Evolutionary conservation across 2,797 vertebrate genomes (phyloP), one percentile per base, ranked within the genome.

Genomic region (Buphagus erythrorhynchus): DNA sequence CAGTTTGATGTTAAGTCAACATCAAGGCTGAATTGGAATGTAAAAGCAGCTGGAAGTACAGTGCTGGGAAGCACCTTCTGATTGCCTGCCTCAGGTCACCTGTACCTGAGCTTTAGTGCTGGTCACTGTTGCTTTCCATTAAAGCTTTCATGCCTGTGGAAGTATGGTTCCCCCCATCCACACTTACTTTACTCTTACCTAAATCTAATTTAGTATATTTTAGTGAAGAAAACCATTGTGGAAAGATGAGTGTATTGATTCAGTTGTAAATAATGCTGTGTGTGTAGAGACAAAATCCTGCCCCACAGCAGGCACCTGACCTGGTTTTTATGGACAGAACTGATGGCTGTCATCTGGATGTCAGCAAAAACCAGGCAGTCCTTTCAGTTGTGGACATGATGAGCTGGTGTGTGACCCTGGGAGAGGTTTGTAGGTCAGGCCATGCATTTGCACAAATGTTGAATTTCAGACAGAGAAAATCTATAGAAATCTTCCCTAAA

Each of bases 151-250:
- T 73, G 16, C 22, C 19, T 80, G 31, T 77, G 19, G 40, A 25
- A 40, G 33, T 29, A 5, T 63, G 33, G 5, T 9, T 61, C 20
- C 15, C 28, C 5, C 16, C 13, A 1, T 4, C 16, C 11, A 1
- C 2, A 0, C 3, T 42, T 86, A 6, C 3, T 79, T 40, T 48
- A 14, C 36, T 61, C 25, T 26, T 72, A 49, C 62, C 29, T 40
- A 35, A 55, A 45, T 48, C 38, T 36, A 29, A 52, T 29, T 25
- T 35, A 25, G 33, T 35, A 28, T 62, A 46, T 46, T 78, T 61
- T 45, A 42, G 33, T 79, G 26, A 82, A 52, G 45, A 57, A 77
- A 51, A 46, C 4, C 31, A 10, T 13, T n/a, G 11, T 88, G 63
- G n/a, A n/a, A 75, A 78, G 62, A 20, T 51, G 15, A 63, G 16